Conservation (phyloP, 2,797 vertebrate genomes). For the Melanotaenia trifasciata region DNA sequence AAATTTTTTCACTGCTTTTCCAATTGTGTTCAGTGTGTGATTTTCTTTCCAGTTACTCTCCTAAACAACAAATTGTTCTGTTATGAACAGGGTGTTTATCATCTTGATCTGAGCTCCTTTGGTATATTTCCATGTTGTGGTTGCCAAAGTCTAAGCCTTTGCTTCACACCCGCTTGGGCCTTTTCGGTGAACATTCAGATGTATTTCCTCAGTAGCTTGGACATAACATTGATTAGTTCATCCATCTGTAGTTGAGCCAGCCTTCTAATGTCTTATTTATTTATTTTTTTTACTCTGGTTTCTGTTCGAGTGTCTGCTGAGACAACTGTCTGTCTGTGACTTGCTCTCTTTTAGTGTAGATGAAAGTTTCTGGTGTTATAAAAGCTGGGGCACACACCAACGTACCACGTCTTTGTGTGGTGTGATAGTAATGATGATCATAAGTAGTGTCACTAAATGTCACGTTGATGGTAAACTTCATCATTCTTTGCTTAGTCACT, state of each 20-base stretch:
- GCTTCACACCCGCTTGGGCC: conserved; percentile 27
- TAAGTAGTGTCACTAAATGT: neutral
- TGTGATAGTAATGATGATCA: neutral
- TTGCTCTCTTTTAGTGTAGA: conserved; percentile 14
- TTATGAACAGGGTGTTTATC: conserved; percentile 39
- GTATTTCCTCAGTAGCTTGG: conserved; percentile 34
- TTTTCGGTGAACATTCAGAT: conserved; percentile 32
- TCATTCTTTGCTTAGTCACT: neutral
- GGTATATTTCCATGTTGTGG: conserved; percentile 24
- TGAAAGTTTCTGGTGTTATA: conserved; percentile 4
- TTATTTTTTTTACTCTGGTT: conserved; percentile 22
- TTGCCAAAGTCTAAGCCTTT: conserved; percentile 40
- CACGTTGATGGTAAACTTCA: neutral
- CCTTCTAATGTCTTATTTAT: conserved; percentile 22
- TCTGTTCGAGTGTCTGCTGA: conserved; percentile 8
- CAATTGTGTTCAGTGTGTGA: conserved; percentile 8
- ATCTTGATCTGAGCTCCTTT: conserved; percentile 42
- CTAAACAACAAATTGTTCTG: conserved; percentile 13
- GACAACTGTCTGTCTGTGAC: conserved; percentile 3
- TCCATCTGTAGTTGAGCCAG: conserved; percentile 35
- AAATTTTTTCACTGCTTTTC: conserved; percentile 9
- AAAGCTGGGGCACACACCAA: neutral
- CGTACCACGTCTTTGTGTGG: neutral
- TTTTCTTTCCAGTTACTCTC: conserved; percentile 18
- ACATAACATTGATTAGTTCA: conserved; percentile 40